Evolutionary conservation across 1,140 invertebrate genomes (phyloP), one percentile per base, ranked within the genome.

Genomic region (Drosophila jambulina): DNA sequence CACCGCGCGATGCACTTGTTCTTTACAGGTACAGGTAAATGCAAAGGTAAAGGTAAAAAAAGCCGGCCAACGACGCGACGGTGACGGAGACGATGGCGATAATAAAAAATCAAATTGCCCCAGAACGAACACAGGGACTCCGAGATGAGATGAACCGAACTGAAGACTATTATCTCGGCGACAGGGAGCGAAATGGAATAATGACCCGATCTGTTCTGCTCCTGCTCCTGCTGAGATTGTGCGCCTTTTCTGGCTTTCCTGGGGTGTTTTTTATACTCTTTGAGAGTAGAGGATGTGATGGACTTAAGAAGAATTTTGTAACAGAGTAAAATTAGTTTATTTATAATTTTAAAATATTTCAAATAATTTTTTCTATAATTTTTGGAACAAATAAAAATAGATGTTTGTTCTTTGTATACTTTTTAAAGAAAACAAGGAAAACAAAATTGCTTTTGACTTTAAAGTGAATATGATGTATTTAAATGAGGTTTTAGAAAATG

Each of bases 21-120:
- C 43, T 48, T 61, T 29, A 32, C 53, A 29, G 9, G 60, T 59
- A 59, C 60, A 58, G 48, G 23, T 25, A 76, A 75, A 65, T 23
- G 34, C n/a, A 34, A 57, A 29, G 51, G 51, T 36, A 34, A 38
- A 67, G 19, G 48, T 38, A 48, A 42, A 53, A 56, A 51, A 49
- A 15, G 27, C 15, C 53, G 36, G 17, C 58, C 42, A 72, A 64
- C 46, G 43, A 67, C 75, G 59, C 49, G 46, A 54, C 56, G 65
- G 45, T 6, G 23, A 48, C 51, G 49, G 23, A 36, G 63, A 34
- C 43, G 48, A 68, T 43, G 49, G 29, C 51, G 57, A 83, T 70
- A 74, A 84, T 59, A 80, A 71, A 79, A 85, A 77, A 78, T 80
- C 64, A 78, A 88, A 88, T 78, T 88, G 69, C 59, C 23, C 45